Percentiles rank a stretch among this genome's conserved stretches.
Evolutionary conservation across 1,140 invertebrate genomes (phyloP).

Genomic region (Drosophila tropicalis): DNA sequence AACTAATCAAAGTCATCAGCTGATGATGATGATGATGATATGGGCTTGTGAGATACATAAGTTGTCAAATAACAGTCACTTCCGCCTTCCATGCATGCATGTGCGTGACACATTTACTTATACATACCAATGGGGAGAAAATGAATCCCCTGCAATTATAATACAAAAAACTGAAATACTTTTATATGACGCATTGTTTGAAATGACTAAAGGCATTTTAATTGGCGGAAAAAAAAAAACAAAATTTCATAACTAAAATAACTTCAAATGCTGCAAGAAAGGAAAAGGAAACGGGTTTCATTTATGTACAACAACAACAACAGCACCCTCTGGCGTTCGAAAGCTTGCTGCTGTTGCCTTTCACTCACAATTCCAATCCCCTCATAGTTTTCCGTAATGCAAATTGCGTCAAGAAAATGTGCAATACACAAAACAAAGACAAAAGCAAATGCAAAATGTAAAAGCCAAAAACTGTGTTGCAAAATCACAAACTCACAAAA

Average conservation of each 20-base stretch:
- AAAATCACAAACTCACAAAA: conserved; percentile 44
- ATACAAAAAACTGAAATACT: neutral
- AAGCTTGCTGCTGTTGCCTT: conserved; percentile 13
- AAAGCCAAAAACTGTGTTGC: conserved; percentile 44
- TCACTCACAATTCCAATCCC: conserved; percentile 30
- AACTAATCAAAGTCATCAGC: conserved; percentile 1
- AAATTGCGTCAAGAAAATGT: conserved; percentile 58
- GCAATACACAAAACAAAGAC: conserved; percentile 63
- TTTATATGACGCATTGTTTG: conserved; percentile 51
- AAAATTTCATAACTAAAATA: conserved; percentile 5
- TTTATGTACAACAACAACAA: neutral
- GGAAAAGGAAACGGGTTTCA: conserved; percentile 9
- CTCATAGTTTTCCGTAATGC: conserved; percentile 52
- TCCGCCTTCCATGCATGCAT: conserved; percentile 25
- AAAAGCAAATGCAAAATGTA: conserved; percentile 16
- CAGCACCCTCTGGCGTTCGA: conserved; percentile 1
- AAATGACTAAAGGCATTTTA: conserved; percentile 44
- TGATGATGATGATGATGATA: neutral
- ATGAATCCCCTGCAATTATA: conserved; percentile 28
- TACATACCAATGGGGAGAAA: conserved; percentile 1
- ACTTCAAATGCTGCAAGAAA: conserved; percentile 17
- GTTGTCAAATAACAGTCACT: conserved; percentile 13
- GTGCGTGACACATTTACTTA: conserved; percentile 42
- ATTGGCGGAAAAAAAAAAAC: conserved; percentile 10
- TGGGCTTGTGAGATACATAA: conserved; percentile 5